Base-by-base conservation (phyloP, 2,797 vertebrate genomes). In the Micropoecilia bifurca region DNA sequence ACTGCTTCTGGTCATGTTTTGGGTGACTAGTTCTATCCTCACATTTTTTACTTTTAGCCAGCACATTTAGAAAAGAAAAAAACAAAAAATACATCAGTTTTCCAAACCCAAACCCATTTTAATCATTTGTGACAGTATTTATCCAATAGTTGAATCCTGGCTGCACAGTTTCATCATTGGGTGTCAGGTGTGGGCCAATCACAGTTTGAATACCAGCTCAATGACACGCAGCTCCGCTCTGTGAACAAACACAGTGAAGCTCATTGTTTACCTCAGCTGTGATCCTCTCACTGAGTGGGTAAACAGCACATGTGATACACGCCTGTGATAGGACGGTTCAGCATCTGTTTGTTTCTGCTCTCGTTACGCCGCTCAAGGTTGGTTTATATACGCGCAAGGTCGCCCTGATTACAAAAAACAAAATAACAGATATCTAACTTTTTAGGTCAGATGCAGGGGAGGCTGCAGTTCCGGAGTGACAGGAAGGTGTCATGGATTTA, bases 341-440 rank as follows among this genome's bases (percentile, higher is more conserved):
- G 39, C 48, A 85, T 86, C 75, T 88, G 13, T 90, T 88, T 88
- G 73, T 79, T 82, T 83, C 86, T 88, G 45, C 76, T 83, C 76
- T 82, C 84, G 88, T 89, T 87, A 87, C 85, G 76, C 74, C 83
- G 76, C 88, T 87, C 90, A 92, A 92, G 91, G 92, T 84, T 48
- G 14, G 80, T 72, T 69, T 74, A 85, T 79, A 84, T 83, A 50
- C 7, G 79, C 80, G 74, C 92, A 91, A 92, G 90, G 88, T 88
- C 85, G 81, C 9, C 36, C 74, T 66, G 85, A 82, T 80, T 50
- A 63, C 57, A 79, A 84, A 88, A 89, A 92, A 92, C 87, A 89
- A 86, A 89, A 83, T 76, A 80, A 79, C 84, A 84, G 85, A 86
- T 83, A 85, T 45, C 30, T 43, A 22, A 33, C 61, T 72, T 75